Evolutionary conservation across 2,888 invertebrate species (phyloP), one percentile per base, ranked within the genome.

Genomic region (Orthosia cruda): DNA sequence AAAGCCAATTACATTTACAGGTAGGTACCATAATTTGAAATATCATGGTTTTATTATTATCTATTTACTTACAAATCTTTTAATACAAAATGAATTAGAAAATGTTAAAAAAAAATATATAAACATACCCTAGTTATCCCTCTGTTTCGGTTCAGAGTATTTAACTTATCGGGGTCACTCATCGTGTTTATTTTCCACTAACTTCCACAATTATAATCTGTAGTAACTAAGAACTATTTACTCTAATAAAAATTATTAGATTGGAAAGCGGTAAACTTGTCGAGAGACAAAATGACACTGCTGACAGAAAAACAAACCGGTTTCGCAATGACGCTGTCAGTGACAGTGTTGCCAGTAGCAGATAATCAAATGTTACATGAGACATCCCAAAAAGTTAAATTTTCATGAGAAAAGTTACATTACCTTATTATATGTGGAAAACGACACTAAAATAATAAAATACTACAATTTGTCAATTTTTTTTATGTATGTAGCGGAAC

Each of bases 81-180:
- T 40, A 45, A 15, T 1, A 4, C 20, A n/a, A 55, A 55, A 2
- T 5, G 15, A 13, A n/a, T 1, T 16, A 9, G 0, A 45, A 54
- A 78, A 26, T 12, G 1, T 45, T 32, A 23, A n/a, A 40, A 54
- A 45, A 1, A n/a, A 18, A 55, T 32, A n/a, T 7, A 15, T 45
- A 62, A 49, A 66, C 84, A 58, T 84, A 84, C 83, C 78, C 13
- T 20, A n/a, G 68, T 1, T 20, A 64, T 12, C 18, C 79, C 55
- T 59, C 62, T 81, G 40, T 62, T 72, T n/a, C 69, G 58, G 18
- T 20, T 69, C 1, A 71, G 47, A 52, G 15, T 23, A 57, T 75
- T 71, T 63, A 63, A 72, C 20, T 81, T 74, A 12, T 71, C 59
- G 12, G 62, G 58, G n/a, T 73, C 67, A 64, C 74, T 84, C 78